Evolutionary conservation across 2,113 vertebrate genomes (phyloP).

Genomic region (Oceanites oceanicus): DNA sequence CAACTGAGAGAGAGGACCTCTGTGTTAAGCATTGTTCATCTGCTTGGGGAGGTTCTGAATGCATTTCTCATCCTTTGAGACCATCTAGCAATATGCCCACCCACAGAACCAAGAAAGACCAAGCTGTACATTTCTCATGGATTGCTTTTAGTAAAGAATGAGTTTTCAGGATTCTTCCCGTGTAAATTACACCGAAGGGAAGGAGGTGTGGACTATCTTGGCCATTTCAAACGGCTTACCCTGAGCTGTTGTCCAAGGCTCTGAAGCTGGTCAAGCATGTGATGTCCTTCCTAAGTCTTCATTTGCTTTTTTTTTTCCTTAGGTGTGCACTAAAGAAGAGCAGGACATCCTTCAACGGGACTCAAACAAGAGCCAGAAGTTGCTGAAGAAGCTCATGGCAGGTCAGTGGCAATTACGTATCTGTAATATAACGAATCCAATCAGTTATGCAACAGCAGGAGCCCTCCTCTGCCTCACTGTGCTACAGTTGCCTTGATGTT

Average conservation of each 20-base stretch:
- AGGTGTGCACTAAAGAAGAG: slow-evolving; percentile 97
- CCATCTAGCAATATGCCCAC: neutral
- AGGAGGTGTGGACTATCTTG: neutral
- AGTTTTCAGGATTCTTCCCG: neutral
- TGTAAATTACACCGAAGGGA: neutral
- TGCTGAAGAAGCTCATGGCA: slow-evolving; percentile 93
- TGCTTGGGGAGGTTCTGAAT: neutral
- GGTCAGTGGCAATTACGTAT: slow-evolving; percentile 67
- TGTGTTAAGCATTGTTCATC: neutral
- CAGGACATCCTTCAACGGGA: slow-evolving; percentile 91
- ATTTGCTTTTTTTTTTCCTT: neutral
- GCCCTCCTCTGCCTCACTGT: neutral
- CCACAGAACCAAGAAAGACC: neutral
- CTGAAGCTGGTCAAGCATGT: neutral
- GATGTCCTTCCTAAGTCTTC: neutral
- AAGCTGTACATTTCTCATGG: neutral
- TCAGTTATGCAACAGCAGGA: neutral
- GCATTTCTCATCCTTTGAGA: neutral
- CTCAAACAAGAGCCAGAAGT: slow-evolving; percentile 97
- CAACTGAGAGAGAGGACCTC: neutral
- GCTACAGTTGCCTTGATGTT: neutral
- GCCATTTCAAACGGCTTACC: neutral
- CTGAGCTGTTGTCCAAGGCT: neutral
- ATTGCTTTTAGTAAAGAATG: neutral
- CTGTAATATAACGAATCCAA: neutral